Evolutionary conservation across 1,140 invertebrate genomes (phyloP), one percentile per base, ranked within the genome.

Genomic region (Meloidogyne exigua): DNA sequence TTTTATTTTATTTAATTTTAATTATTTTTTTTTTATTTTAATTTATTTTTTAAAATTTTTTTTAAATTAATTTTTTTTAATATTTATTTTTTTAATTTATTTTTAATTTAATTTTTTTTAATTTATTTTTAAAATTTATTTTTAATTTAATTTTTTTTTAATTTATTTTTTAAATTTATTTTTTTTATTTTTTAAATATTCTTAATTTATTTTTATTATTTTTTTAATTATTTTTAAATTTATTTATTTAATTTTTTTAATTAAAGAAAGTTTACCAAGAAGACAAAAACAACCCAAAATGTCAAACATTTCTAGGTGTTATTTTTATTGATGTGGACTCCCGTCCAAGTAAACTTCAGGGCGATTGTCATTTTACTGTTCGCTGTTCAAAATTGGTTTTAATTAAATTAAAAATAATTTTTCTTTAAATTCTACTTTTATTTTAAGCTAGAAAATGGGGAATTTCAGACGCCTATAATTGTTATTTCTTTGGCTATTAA

Each of bases 341-440:
- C 86, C 90, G 97, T 71, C 84, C 89, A 44, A 92, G 92, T 9
- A 99, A 99, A 89, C 92, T 93, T 32, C 92, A 94, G 89, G 95
- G 98, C 90, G 97, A 99, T 87, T 98, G 96, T 86, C 97, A 99
- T 88, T 98, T 96, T 88, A 99, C 96, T 0, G 96, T 99, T 78
- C 92, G 92, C 85, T 96, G 96, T 21, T 95, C 96, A 25, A 93
- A 93, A 88, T 84, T 90, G 76, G 67, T 82, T 91, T n/a, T n/a
- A n/a, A n/a, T n/a, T n/a, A n/a, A n/a, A n/a, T n/a, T n/a, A n/a
- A n/a, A n/a, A 0, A 92, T 95, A 89, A 93, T 93, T 63, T 96
- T 97, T 88, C 9, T 18, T 68, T 23, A 5, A 39, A 78, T 65
- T 25, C 28, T 23, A n/a, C 67, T 74, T 68, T 7, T 82, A 73